A percentile compares a stretch with the other conserved stretches of the same genome.
phyloP scores from a whole-genome alignment of 2,113 vertebrate species.

The Corythoichthys intestinalis region DNA sequence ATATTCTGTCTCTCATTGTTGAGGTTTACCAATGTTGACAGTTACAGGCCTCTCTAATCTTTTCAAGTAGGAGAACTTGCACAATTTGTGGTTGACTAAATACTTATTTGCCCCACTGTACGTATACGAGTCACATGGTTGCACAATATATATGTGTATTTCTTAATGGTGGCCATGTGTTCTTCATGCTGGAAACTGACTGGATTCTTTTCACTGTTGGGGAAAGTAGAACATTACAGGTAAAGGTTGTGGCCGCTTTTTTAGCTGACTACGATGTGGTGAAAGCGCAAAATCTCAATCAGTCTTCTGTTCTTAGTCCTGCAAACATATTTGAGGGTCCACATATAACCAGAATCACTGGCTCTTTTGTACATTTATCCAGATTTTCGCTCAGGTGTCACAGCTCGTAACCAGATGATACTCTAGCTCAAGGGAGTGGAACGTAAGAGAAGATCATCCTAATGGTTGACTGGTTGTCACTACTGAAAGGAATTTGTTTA shows the following conservation, averaged over 20 bases:
- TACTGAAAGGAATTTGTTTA: conserved; percentile 69
- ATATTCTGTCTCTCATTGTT: too few species aligned
- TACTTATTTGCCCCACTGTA: too few species aligned
- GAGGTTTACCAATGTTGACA: too few species aligned
- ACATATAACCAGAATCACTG: conserved; percentile 2
- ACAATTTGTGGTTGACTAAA: too few species aligned
- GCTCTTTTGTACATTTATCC: conserved; percentile 1
- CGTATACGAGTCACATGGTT: background rate
- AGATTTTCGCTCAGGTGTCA: conserved; percentile 28
- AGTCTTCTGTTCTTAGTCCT: conserved; percentile 6
- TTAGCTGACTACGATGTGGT: conserved; percentile 17
- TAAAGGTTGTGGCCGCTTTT: conserved; percentile 37
- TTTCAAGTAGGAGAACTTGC: too few species aligned
- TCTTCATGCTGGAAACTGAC: conserved; percentile 16
- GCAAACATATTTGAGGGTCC: conserved; percentile 5
- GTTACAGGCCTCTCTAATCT: too few species aligned
- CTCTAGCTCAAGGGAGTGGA: conserved; percentile 55
- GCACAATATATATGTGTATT: conserved; percentile 3
- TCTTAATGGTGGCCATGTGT: conserved; percentile 17
- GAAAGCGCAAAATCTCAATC: conserved; percentile 17
- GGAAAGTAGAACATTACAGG: conserved; percentile 11
- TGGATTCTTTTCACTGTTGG: background rate
- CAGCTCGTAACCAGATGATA: conserved; percentile 32
- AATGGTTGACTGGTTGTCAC: conserved; percentile 56
- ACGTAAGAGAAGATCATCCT: conserved; percentile 62